Percentiles rank a stretch among this genome's conserved stretches.
Evolutionary conservation across 2,888 invertebrate species (phyloP).

Genomic region (Archips crataeganus): DNA sequence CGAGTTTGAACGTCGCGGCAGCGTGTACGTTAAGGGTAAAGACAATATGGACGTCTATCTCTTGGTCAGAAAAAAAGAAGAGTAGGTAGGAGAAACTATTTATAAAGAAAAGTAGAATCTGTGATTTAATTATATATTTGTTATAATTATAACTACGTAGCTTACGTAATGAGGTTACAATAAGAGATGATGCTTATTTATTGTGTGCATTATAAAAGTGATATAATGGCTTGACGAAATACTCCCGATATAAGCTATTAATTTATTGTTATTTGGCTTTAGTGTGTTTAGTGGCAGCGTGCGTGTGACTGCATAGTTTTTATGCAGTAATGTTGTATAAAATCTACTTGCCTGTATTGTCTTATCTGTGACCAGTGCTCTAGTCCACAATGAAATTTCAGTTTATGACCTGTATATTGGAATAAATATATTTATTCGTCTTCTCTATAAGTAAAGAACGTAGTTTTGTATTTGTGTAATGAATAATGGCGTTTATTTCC

Average conservation of each 20-base stretch:
- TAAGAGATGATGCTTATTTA: slow-evolving; percentile 51
- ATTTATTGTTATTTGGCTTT: slow-evolving; percentile 68
- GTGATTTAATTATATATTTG: slow-evolving; percentile 76
- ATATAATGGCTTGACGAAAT: slow-evolving; percentile 68
- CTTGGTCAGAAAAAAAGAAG: slow-evolving; percentile 84
- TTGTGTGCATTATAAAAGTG: slow-evolving; percentile 56
- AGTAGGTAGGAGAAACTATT: slow-evolving; percentile 59
- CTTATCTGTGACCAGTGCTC: slow-evolving; percentile 79
- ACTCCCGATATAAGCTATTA: slow-evolving; percentile 71
- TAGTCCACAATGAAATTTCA: slow-evolving; percentile 71
- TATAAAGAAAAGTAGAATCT: slow-evolving; percentile 77
- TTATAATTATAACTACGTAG: slow-evolving; percentile 45
- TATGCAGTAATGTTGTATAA: slow-evolving; percentile 47
- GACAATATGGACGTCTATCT: slow-evolving; percentile 97
- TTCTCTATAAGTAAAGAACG: slow-evolving; percentile 54
- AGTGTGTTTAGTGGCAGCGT: slow-evolving; percentile 53
- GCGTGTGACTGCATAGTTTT: slow-evolving; percentile 43
- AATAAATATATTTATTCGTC: slow-evolving; percentile 50
- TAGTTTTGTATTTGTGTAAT: slow-evolving; percentile 68
- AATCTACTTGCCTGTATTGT: slow-evolving; percentile 75
- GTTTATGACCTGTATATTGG: slow-evolving; percentile 59
- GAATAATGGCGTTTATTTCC: slow-evolving; percentile 57
- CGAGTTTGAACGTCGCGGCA: slow-evolving; percentile 96
- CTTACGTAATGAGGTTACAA: slow-evolving; percentile 45
- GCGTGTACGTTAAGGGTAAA: slow-evolving; percentile 98